phyloP scores from a whole-genome alignment of 2,113 vertebrate species.

The Lanius collurio region DNA sequence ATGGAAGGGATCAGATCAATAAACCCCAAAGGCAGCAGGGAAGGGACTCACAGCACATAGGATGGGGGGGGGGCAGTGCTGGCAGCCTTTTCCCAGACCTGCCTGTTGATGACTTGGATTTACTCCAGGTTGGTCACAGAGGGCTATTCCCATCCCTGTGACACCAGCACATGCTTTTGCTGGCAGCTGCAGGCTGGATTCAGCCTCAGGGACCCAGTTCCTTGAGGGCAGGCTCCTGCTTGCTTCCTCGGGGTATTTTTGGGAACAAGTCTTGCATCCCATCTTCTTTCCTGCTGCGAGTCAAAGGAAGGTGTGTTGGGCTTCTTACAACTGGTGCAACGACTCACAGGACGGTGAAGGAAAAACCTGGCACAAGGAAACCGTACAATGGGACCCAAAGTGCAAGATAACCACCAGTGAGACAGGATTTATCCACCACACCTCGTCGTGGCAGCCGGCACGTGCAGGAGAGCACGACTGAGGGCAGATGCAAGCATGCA shows the following conservation, averaged over 20 bases:
- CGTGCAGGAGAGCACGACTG: not conserved
- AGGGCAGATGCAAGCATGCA: rapidly evolving
- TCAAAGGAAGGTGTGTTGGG: rapidly evolving
- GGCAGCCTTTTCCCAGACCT: not conserved
- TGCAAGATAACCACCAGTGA: not conserved
- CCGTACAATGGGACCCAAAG: not conserved
- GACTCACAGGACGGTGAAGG: rapidly evolving
- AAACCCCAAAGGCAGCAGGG: not conserved
- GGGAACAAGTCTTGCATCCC: not conserved
- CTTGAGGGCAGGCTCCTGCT: not conserved
- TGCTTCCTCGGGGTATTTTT: not conserved
- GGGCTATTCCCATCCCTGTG: constrained; percentile 24
- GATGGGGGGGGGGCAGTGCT: not conserved
- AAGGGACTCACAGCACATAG: rapidly evolving
- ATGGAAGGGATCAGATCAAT: not conserved
- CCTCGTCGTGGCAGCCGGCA: not conserved
- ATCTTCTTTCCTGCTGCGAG: not conserved
- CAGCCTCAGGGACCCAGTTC: not conserved
- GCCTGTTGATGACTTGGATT: not conserved
- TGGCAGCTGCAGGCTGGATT: not conserved
- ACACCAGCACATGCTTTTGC: constrained; percentile 23
- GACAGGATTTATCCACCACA: not conserved
- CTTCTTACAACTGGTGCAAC: not conserved
- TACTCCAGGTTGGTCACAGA: not conserved
- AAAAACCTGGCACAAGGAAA: not conserved